Base-by-base conservation (phyloP, 2,797 vertebrate genomes). In the Propithecus perrieri region DNA sequence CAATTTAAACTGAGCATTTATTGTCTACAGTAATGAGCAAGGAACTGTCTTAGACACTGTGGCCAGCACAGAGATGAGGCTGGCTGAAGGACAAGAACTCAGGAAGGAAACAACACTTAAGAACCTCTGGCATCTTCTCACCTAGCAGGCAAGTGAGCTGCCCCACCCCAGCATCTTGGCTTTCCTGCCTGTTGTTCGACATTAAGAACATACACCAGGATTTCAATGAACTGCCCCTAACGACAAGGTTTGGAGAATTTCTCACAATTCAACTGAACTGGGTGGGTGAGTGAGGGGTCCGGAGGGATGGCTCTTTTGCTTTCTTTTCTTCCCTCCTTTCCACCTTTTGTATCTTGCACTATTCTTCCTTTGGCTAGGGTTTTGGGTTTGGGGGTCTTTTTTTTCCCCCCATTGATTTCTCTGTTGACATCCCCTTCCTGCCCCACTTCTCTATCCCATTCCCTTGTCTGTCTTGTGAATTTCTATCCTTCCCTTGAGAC, bases 391-490 rank as follows among this genome's bases (percentile, higher is more conserved):
- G 15, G 17, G 59, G 11, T 30, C 5, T 35, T 17, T 38, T 38
- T 48, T 26, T 26, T 5, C 0, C 11, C 1, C 0, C 0, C 1
- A 46, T 1, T 20, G 63, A 38, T 74, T 63, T 80, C 41, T 26
- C 50, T 63, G 7, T 3, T 74, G 28, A 53, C n/a, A 38, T 26
- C 6, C 22, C 10, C 1, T 57, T 3, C 28, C 33, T 5, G 83
- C 2, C 20, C 38, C 0, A 35, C 33, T 78, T 81, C 50, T 91
- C 30, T 15, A 17, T n/a, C 50, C 30, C 14, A 22, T 53, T 57
- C 30, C 33, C 43, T 59, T 85, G 81, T 26, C 67, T 85, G 33
- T 38, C 57, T 76, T 91, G 50, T 81, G 48, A 89, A 95, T 89
- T 65, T 59, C 46, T 35, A 57, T 5, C 28, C 22, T 85, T 57